These are phyloP conservation scores for Phaenicophaeus curvirostris DNA, from an alignment of 2,797 vertebrate genomes.

Conservation along the genomic window DNA sequence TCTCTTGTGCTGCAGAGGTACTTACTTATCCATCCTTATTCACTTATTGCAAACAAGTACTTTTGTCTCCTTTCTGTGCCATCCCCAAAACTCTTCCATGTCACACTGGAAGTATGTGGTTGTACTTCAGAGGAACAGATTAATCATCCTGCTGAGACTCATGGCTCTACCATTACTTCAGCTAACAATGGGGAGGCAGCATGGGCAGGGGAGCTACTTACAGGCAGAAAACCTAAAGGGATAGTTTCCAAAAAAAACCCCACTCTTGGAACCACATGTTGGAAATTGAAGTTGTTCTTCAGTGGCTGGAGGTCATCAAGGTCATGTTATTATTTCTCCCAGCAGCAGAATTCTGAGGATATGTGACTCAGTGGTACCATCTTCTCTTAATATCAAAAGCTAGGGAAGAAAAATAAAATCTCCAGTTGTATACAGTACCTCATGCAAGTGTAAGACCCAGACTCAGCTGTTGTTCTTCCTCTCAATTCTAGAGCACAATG, in stretches of 20 bases:
- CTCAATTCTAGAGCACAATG: conserved; percentile 11
- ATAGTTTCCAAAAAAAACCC: neutral
- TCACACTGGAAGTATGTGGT: neutral
- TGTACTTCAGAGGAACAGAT: neutral
- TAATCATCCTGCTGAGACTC: neutral
- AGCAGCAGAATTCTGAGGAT: neutral
- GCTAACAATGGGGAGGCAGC: neutral
- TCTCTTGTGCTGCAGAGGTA: neutral
- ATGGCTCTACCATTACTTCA: fast-evolving
- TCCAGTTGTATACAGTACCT: conserved; percentile 18
- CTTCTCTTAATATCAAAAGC: neutral
- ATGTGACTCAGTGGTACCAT: neutral
- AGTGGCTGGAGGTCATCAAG: neutral
- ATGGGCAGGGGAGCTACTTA: fast-evolving
- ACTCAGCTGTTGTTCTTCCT: neutral
- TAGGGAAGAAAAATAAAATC: conserved; percentile 6
- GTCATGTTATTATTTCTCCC: neutral
- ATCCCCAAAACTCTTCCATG: neutral
- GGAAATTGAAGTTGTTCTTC: neutral
- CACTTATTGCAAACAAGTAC: neutral
- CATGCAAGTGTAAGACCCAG: conserved; percentile 47
- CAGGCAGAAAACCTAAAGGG: neutral
- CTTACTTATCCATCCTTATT: neutral
- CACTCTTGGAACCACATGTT: neutral
- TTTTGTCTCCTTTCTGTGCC: neutral